A percentile compares a stretch with the other conserved stretches of the same genome.
Conservation (phyloP, 2,113 vertebrate genomes). For the Xenus cinereus region DNA sequence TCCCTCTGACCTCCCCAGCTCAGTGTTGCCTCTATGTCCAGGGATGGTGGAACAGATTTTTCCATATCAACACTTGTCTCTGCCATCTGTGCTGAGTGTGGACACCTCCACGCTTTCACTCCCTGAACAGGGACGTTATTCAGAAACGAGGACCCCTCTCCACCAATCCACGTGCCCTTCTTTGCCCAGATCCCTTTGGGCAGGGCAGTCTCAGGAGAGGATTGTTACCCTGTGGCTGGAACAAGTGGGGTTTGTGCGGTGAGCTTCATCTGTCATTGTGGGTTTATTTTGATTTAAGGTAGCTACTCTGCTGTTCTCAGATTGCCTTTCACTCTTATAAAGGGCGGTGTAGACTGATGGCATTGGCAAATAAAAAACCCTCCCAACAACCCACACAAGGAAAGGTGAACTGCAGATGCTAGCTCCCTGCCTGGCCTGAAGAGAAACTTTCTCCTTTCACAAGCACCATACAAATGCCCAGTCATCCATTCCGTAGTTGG, state of each 20-base stretch:
- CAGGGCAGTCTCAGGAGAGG: neutral
- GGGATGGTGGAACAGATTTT: neutral
- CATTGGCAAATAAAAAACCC: neutral
- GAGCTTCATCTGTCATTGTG: neutral
- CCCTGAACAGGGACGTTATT: neutral
- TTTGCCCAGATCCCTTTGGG: neutral
- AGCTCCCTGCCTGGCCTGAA: neutral
- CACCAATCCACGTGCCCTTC: neutral
- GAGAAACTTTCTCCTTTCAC: slow-evolving; percentile 30
- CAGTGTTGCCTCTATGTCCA: neutral
- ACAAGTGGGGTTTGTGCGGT: slow-evolving; percentile 20
- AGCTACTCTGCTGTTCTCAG: neutral
- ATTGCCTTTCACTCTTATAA: neutral
- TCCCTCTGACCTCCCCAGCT: neutral
- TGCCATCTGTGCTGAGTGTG: neutral
- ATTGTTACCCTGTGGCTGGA: neutral
- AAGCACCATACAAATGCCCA: neutral
- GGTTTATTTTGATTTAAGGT: slow-evolving; percentile 22
- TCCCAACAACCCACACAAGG: neutral
- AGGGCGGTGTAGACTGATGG: neutral
- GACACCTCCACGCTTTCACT: neutral
- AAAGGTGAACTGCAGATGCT: neutral
- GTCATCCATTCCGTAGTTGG: neutral
- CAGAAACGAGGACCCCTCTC: neutral
- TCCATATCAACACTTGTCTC: neutral